Conservation (phyloP, 2,888 invertebrate species). For the Eupithecia insigniata region DNA sequence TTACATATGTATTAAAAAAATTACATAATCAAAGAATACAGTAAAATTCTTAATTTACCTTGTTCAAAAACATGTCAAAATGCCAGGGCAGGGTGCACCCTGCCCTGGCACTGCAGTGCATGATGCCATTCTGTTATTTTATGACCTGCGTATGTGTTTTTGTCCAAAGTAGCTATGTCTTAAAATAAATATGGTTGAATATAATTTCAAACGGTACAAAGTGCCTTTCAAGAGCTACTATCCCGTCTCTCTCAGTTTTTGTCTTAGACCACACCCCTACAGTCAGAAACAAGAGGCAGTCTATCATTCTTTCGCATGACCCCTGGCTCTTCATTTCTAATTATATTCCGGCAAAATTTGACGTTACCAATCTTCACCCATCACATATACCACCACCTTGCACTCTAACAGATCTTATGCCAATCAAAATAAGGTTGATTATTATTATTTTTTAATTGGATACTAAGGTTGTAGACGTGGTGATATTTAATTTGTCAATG, state of each 20-base stretch:
- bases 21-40: too few species aligned
- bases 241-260: constrained; percentile 1
- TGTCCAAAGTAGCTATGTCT: too few species aligned
- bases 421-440: constrained; percentile 42
- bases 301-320: constrained; percentile 79
- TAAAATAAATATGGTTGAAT: too few species aligned
- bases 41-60: too few species aligned
- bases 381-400: constrained; percentile 47
- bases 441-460: constrained; percentile 22
- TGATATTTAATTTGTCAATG: constrained; percentile 83
- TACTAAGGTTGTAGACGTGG: constrained; percentile 47
- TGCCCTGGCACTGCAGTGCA: too few species aligned
- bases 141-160: too few species aligned
- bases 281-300: constrained; percentile 56
- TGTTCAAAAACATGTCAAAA: too few species aligned
- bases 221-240: too few species aligned
- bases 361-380: constrained; percentile 62
- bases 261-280: constrained; percentile 37
- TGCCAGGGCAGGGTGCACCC: too few species aligned
- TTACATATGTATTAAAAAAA: too few species aligned
- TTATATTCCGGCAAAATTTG: constrained; percentile 76
- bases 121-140: too few species aligned
- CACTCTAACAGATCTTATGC: constrained; percentile 39
- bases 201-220: too few species aligned
- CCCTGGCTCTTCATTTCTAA: constrained; percentile 74